A percentile compares a stretch with the other conserved stretches of the same genome.
Evolutionary conservation across 2,888 invertebrate species (phyloP).

Genomic region (Mesoligia furuncula): DNA sequence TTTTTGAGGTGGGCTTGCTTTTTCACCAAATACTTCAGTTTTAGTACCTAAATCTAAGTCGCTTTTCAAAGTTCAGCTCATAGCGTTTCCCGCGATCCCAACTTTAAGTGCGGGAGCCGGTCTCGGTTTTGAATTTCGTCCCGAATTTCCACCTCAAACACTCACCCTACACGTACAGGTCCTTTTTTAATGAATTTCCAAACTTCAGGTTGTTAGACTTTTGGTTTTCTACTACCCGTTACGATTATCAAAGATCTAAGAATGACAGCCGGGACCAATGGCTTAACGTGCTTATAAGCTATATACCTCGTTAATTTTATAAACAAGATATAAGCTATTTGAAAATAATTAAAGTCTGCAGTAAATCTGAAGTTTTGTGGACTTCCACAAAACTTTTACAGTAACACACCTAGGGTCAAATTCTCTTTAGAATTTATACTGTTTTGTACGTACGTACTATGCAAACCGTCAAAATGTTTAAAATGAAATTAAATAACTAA

Average conservation of each 20-base stretch:
- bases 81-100: not conserved
- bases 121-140: not conserved
- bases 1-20: slow-evolving; percentile 1
- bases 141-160: not conserved
- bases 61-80: not conserved
- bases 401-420: slow-evolving; percentile 3
- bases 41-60: no score
- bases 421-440: not conserved
- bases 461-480: not conserved
- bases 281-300: not conserved
- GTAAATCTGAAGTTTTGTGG: not conserved
- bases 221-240: not conserved
- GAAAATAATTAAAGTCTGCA: not conserved
- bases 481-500: slow-evolving; percentile 2
- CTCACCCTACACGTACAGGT: not conserved
- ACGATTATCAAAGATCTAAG: not conserved
- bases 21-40: not conserved
- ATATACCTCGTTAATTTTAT: not conserved
- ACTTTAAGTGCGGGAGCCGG: not conserved
- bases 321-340: not conserved
- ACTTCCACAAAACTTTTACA: not conserved
- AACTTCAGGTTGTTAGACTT: not conserved
- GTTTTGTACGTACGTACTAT: not conserved
- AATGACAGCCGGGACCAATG: no score
- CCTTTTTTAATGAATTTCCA: not conserved